Conservation (phyloP, 2,797 vertebrate species). For the Alfaro cultratus region DNA sequence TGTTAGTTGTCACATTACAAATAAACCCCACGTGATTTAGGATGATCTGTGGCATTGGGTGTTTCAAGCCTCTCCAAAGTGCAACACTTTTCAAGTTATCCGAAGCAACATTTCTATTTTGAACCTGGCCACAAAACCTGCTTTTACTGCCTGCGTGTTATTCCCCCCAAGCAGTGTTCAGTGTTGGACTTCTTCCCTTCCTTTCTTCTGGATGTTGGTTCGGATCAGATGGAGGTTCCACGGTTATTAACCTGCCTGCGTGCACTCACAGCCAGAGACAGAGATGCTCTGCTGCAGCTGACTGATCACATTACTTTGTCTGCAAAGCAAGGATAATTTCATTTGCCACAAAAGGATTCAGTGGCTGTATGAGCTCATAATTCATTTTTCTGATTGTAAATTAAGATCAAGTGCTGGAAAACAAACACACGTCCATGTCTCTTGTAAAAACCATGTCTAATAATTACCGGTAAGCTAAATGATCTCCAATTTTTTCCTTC, state of each 20-base stretch:
- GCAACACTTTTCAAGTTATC: background rate
- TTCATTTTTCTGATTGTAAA: conserved; percentile 10
- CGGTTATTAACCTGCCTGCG: conserved; percentile 20
- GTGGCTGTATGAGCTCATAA: conserved; percentile 12
- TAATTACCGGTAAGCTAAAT: background rate
- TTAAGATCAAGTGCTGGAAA: background rate
- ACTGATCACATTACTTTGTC: conserved; percentile 22
- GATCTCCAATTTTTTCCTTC: background rate
- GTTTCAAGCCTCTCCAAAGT: background rate
- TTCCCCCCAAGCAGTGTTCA: background rate
- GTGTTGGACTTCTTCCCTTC: background rate
- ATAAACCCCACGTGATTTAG: background rate
- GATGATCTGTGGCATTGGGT: background rate
- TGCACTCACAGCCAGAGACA: conserved; percentile 10
- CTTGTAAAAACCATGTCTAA: background rate
- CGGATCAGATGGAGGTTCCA: conserved; percentile 24
- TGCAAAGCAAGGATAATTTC: conserved; percentile 17
- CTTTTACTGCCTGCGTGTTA: background rate
- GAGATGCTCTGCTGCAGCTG: conserved; percentile 16
- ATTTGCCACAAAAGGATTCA: conserved; percentile 9
- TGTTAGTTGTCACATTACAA: background rate
- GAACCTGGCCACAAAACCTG: background rate
- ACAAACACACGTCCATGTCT: background rate
- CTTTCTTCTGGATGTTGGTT: conserved; percentile 8
- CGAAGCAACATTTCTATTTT: background rate